These are phyloP conservation scores for Acheta domesticus DNA, from an alignment of 2,888 invertebrate genomes.

Conservation along the genomic window DNA sequence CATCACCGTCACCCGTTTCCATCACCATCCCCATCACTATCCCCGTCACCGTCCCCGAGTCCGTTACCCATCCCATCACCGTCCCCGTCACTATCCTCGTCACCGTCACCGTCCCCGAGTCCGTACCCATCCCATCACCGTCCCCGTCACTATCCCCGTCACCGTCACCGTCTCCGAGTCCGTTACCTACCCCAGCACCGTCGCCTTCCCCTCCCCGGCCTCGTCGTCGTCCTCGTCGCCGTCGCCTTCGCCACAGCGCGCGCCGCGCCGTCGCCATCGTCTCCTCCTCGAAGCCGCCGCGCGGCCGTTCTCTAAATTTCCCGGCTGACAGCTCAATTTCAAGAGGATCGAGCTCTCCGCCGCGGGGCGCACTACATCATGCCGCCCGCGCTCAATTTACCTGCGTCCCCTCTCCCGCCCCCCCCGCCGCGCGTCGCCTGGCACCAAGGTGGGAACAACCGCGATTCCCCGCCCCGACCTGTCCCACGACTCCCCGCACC, in stretches of 20 bases:
- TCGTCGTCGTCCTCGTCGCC: too few species aligned
- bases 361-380: slow-evolving; percentile 18
- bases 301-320: slow-evolving; percentile 18
- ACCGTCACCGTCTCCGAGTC: neutral
- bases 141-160: neutral
- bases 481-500: too few species aligned
- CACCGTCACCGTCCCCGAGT: too few species aligned
- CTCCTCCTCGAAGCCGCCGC: too few species aligned
- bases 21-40: neutral
- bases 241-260: too few species aligned
- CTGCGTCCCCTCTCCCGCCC: neutral
- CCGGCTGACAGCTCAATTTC: slow-evolving; percentile 18
- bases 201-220: neutral
- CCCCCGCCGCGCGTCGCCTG: neutral
- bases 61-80: neutral
- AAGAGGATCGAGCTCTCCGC: slow-evolving; percentile 18
- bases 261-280: too few species aligned
- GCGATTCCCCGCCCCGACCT: too few species aligned
- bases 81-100: neutral
- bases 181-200: neutral
- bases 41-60: neutral
- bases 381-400: slow-evolving; percentile 18
- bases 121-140: neutral
- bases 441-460: neutral
- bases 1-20: too few species aligned